Evolutionary conservation across 1,140 invertebrate species (phyloP).

Genomic region (Lucilia sericata): DNA sequence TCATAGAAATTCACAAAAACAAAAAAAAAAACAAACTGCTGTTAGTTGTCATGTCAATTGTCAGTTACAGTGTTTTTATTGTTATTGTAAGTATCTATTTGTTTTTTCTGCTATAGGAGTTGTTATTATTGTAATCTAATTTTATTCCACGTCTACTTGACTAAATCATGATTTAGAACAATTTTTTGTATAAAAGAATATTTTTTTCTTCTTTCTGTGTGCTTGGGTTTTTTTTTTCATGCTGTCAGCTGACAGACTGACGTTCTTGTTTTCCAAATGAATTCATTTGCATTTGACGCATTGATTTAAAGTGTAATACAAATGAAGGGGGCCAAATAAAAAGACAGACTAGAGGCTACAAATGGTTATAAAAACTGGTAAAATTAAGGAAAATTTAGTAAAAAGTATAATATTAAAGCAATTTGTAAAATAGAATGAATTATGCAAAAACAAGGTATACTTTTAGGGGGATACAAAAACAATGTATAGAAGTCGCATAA

Average conservation of each 20-base stretch:
- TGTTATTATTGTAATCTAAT: background rate
- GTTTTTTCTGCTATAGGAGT: no score
- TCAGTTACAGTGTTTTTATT: slow-evolving; percentile 4
- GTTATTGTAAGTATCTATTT: background rate
- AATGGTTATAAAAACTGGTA: background rate
- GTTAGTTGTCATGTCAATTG: background rate
- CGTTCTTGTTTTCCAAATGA: slow-evolving; percentile 6
- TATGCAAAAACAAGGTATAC: no score
- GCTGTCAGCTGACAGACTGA: background rate
- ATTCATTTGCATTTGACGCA: slow-evolving; percentile 9
- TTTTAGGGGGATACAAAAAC: no score
- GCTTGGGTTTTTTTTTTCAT: background rate
- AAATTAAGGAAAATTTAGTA: background rate
- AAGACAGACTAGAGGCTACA: no score
- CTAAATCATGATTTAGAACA: background rate
- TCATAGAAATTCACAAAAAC: background rate
- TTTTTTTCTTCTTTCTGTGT: no score
- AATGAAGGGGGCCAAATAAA: background rate
- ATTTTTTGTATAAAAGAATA: no score
- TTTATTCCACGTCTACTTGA: background rate
- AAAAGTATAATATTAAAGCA: background rate
- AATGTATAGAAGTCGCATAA: no score
- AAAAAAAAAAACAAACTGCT: background rate
- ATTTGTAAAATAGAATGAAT: no score
- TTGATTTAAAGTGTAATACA: background rate